Base-by-base conservation (phyloP, 2,113 vertebrate species). In the Anthoscopus minutus region DNA sequence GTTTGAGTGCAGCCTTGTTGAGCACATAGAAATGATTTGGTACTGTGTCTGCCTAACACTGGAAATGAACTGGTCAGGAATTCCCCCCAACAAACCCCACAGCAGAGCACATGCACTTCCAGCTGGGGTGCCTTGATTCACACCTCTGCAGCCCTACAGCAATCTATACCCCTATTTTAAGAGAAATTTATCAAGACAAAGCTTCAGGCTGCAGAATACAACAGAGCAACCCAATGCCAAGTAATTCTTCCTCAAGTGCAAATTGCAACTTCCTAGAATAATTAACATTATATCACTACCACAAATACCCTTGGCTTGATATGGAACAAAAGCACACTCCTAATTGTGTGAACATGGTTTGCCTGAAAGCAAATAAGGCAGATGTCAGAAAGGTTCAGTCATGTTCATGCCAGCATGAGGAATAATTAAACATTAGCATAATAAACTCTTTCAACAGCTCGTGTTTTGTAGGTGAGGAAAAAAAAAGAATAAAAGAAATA, bases 61-160 rank as follows among this genome's bases (percentile, higher is more conserved):
- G 71, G 47, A 38, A 87, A 88, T 10, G 33, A 70, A n/a, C 11
- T 24, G 37, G 28, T n/a, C 15, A 74, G 48, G 25, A 58, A 17
- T 50, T 40, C 74, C n/a, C 54, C 78, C 1, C 9, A 73, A 51
- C 2, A 33, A 19, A 9, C 17, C 44, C 45, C 72, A 40, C 37
- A 86, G 89, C 57, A 76, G 10, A 71, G 48, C 12, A 7, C 69
- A 42, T 25, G 61, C 70, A 67, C 56, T 9, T 65, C 33, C 54
- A 93, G 67, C 50, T 61, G 38, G 38, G 78, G 80, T 45, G 50
- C 35, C 70, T 7, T 6, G 8, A 82, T 24, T 61, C 58, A 47
- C 38, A 47, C 38, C 44, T 48, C 53, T 47, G 23, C 0, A 0
- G 42, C 58, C 25, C 7, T 19, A 24, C 42, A 45, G 17, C 11